A percentile compares a stretch with the other conserved stretches of the same genome.
phyloP scores from a whole-genome alignment of 1,140 invertebrate genomes.

The Halictus rubicundus region DNA sequence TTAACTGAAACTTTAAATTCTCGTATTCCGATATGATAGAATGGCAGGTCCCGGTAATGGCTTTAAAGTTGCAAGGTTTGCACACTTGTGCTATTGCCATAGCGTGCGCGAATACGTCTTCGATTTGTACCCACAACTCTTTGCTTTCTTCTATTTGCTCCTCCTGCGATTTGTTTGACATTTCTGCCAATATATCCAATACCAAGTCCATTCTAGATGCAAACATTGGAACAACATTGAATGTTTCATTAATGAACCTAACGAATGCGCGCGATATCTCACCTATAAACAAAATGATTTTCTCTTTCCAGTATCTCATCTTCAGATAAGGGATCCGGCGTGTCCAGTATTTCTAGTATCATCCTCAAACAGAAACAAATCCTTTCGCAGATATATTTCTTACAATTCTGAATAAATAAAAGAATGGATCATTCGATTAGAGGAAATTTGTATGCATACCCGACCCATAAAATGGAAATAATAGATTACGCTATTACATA shows the following conservation, averaged over 20 bases:
- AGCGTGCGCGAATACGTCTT: slow-evolving; percentile 77
- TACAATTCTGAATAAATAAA: slow-evolving; percentile 66
- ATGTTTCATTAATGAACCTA: no score
- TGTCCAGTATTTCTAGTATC: slow-evolving; percentile 72
- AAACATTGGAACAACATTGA: slow-evolving; percentile 8
- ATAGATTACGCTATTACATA: slow-evolving; percentile 69
- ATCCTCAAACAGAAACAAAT: slow-evolving; percentile 74
- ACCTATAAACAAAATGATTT: slow-evolving; percentile 78
- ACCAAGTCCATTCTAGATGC: slow-evolving; percentile 74
- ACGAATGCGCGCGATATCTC: slow-evolving; percentile 16
- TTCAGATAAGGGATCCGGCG: slow-evolving; percentile 62
- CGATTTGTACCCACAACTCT: slow-evolving; percentile 73
- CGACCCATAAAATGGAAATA: slow-evolving; percentile 7
- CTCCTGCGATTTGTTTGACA: slow-evolving; percentile 59
- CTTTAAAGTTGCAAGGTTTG: slow-evolving; percentile 76
- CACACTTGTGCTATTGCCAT: slow-evolving; percentile 79
- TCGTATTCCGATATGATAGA: slow-evolving; percentile 76
- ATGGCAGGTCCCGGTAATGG: slow-evolving; percentile 75
- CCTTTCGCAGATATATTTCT: slow-evolving; percentile 76
- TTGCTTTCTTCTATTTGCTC: slow-evolving; percentile 67
- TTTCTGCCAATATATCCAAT: slow-evolving; percentile 72
- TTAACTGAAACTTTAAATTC: slow-evolving; percentile 73
- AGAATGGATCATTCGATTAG: slow-evolving; percentile 12
- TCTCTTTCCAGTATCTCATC: slow-evolving; percentile 73
- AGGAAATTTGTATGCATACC: neutral